Percentiles rank a stretch among this genome's conserved stretches.
phyloP scores from a whole-genome alignment of 2,113 vertebrate species.

The Brachyhypopomus gauderio region DNA sequence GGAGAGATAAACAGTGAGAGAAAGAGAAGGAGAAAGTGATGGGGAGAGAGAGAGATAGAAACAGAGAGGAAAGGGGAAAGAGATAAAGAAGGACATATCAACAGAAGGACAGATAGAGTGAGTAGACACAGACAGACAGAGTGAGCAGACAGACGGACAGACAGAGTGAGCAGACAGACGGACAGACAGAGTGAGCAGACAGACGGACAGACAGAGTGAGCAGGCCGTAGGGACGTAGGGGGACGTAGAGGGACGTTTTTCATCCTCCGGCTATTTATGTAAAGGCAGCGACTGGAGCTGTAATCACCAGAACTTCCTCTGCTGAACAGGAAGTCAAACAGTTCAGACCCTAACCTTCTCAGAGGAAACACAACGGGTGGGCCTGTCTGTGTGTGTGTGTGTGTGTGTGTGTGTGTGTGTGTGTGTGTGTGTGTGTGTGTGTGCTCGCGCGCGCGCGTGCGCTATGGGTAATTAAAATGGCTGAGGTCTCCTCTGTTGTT shows the following conservation, averaged over 20 bases:
- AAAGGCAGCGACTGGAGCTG: conserved; percentile 28
- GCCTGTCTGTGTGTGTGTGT: not conserved
- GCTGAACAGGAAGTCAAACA: conserved; percentile 44
- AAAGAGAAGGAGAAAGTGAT: too few relatives aligned
- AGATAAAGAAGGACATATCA: too few relatives aligned
- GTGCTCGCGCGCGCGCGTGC: not conserved
- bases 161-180: not conserved
- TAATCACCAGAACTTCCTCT: conserved; percentile 49
- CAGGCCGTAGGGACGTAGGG: not conserved
- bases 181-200: not conserved
- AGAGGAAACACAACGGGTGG: not conserved
- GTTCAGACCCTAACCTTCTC: conserved; percentile 16
- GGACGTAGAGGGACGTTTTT: not conserved
- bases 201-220: conserved; percentile 12
- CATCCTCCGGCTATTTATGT: conserved; percentile 40
- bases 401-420: conserved; percentile 7
- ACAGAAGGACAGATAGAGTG: not conserved
- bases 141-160: conserved; percentile 41
- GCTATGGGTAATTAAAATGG: conserved; percentile 45
- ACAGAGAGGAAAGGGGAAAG: too few relatives aligned
- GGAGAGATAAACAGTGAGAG: too few relatives aligned
- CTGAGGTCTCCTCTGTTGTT: conserved; percentile 38
- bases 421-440: not conserved
- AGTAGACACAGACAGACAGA: conserved; percentile 10
- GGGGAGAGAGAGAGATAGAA: too few relatives aligned